Base-by-base conservation (phyloP, 2,888 invertebrate genomes). In the Drosophila anomelani region DNA sequence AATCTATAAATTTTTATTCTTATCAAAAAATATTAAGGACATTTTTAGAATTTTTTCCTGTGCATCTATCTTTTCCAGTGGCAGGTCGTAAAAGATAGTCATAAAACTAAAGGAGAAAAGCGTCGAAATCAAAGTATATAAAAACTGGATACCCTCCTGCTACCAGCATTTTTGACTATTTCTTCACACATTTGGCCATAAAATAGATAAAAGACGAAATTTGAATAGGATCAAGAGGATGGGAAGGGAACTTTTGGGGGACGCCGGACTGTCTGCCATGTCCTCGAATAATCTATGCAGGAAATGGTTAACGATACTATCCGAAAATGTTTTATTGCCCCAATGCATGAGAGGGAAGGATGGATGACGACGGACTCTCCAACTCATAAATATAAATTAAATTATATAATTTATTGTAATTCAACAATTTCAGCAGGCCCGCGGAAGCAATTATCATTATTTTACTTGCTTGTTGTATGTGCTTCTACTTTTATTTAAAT, bases 371-470 rank as follows among this genome's bases (percentile, higher is more conserved):
- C 51, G 51, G 20, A 0, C 51, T 15, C 54, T 61, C 49, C 69
- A 26, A 60, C 61, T 71, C 88, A 83, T 88, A 88, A 82, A 84
- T 88, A 82, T 82, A 85, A 84, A 88, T 85, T 79, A 83, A 88
- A 85, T 88, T 85, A 84, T 82, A 77, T 82, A 76, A 83, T 87
- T 83, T 88, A 81, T 75, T 78, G 76, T 83, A 78, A 85, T 85
- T 80, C 57, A 82, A 86, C 77, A 75, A 59, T 72, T 81, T 77
- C 64, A 78, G 64, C 66, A 56, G 64, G 53, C 49, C 68, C 71
- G 66, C 86, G 88, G 84, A 84, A 88, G 62, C 70, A 85, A 88
- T 84, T 84, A 88, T 88, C 88, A 77, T 84, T 80, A 84, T 85
- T 78, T 78, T 75, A 68, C 60, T 56, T 63, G 47, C 57, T 47